Base-by-base conservation (phyloP, 2,888 invertebrate species). In the Coleophora flavipennella region DNA sequence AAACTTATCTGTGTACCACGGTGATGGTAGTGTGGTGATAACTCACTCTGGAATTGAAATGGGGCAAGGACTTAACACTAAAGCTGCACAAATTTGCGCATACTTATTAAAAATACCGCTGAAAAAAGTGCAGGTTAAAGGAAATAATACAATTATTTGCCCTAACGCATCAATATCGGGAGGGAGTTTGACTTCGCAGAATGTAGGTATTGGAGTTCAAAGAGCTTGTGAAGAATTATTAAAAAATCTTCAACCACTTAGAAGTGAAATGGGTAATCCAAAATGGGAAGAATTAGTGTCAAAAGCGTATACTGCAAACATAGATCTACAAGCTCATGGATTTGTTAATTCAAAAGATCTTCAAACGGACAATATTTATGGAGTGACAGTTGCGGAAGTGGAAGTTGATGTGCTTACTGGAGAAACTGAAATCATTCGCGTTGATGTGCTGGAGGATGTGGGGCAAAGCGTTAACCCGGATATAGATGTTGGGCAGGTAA, bases 361-460 rank as follows among this genome's bases (percentile, higher is more conserved):
- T 38, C 68, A 80, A 11, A 42, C 61, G 0, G 92, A 92, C 52
- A 57, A 71, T 9, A 78, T 91, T 36, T 89, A 87, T 54, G 89
- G 89, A 6, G 70, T 87, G 0, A 71, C 86, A n/a, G 77, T 88
- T 7, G 67, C 87, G 3, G 92, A 94, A 72, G 87, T 92, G 0
- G 91, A 92, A 66, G 62, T 93, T 1, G 92, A 94, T 62, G 70
- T 92, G 7, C 67, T 94, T n/a, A 94, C 93, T 0, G 94, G 94
- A n/a, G 89, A 92, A 57, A 86, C 86, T 52, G 72, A 89, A 49
- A 63, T 91, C 2, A 61, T 67, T 2, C 81, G 91, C 43, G 89
- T 90, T 0, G 92, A 92, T 58, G 59, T 92, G 36, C 61, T 91
- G 12, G 91, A 92, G 67, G 92, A 92, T 58, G 86, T 85, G 2